Percentiles rank a stretch among this genome's conserved stretches.
Conservation (phyloP, 2,113 vertebrate species). For the Caloenas nicobarica region DNA sequence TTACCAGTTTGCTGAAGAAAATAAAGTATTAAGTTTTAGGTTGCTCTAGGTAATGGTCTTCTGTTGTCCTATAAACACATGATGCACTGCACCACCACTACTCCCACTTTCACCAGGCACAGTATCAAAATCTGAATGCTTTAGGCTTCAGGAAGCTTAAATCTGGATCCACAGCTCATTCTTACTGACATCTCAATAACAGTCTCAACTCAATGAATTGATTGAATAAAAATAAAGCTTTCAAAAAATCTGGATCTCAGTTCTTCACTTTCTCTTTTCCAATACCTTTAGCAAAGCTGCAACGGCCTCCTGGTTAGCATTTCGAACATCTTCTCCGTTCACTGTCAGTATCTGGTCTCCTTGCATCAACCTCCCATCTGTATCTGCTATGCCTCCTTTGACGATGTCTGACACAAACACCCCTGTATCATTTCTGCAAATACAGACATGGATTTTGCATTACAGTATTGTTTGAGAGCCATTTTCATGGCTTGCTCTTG, state of each 20-base stretch:
- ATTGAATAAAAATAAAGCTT: neutral
- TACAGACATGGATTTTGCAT: neutral
- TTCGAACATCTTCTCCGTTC: constrained; percentile 90
- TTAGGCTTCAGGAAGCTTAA: neutral
- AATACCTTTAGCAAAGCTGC: constrained; percentile 93
- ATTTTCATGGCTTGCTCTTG: neutral
- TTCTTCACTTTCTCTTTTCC: neutral
- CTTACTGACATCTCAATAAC: neutral
- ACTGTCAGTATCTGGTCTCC: constrained; percentile 95
- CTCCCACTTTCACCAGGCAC: neutral
- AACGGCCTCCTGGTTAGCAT: constrained; percentile 91
- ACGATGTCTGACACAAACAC: constrained; percentile 98
- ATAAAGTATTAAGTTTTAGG: neutral
- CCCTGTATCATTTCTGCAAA: constrained; percentile 88
- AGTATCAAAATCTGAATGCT: neutral
- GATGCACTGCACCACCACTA: neutral
- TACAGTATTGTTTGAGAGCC: neutral
- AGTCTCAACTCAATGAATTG: neutral
- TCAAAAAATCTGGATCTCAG: neutral
- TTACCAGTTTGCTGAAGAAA: neutral
- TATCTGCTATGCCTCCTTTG: constrained; percentile 90
- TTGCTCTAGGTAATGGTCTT: neutral
- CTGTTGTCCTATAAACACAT: neutral
- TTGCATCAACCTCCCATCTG: constrained; percentile 87
- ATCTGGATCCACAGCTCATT: neutral